Conservation (phyloP, 64 coral and sea anemone species). For the Actinia equina region DNA sequence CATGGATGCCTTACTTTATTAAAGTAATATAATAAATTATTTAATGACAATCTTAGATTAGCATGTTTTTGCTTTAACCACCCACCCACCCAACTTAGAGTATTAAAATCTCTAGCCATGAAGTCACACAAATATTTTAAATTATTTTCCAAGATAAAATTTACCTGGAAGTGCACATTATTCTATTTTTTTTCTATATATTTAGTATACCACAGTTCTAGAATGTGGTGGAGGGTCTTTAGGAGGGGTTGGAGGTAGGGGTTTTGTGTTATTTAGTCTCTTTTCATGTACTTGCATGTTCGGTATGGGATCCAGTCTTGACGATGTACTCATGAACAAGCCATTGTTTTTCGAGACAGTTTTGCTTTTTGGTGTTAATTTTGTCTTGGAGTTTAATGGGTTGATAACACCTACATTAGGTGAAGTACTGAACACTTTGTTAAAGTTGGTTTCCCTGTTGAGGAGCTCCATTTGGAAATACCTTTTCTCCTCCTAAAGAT, state of each 20-base stretch:
- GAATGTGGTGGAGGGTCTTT: slow-evolving; percentile 51
- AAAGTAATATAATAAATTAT: too few relatives aligned
- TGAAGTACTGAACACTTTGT: slow-evolving; percentile 86
- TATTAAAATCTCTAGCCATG: background rate
- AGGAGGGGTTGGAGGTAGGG: slow-evolving; percentile 75
- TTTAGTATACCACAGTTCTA: slow-evolving; percentile 57
- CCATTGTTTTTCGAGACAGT: slow-evolving; percentile 4
- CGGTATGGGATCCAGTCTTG: slow-evolving; percentile 76
- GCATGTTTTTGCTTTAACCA: background rate
- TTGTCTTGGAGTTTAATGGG: slow-evolving; percentile 76
- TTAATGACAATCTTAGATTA: too few relatives aligned
- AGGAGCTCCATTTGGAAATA: slow-evolving; percentile 92
- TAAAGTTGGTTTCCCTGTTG: slow-evolving; percentile 97
- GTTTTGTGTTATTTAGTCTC: slow-evolving; percentile 56
- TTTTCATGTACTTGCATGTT: slow-evolving; percentile 75
- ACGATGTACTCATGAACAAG: slow-evolving; percentile 42
- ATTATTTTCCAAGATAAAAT: background rate
- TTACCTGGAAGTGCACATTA: background rate
- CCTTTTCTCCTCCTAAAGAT: slow-evolving; percentile 82
- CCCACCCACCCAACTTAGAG: background rate
- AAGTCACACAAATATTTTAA: background rate
- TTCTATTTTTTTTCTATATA: background rate
- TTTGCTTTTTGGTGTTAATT: slow-evolving; percentile 48
- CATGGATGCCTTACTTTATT: too few relatives aligned
- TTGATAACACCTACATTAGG: slow-evolving; percentile 94